Evolutionary conservation across 2,113 vertebrate genomes (phyloP).

Genomic region (Pterophyllum scalare): DNA sequence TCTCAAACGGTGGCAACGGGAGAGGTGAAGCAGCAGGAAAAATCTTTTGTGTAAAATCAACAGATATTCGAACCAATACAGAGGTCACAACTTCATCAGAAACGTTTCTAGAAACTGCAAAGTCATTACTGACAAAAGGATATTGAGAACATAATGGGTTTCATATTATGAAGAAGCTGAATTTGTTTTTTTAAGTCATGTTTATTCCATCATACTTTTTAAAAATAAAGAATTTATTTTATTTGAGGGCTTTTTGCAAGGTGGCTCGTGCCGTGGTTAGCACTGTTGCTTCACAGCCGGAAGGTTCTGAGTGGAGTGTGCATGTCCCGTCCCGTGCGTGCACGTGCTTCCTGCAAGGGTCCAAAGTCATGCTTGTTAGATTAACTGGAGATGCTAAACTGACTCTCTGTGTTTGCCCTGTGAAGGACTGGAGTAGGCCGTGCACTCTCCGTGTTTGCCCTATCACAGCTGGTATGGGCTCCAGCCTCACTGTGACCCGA

Average conservation of each 20-base stretch:
- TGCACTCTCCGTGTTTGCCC: not conserved
- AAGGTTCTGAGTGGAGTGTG: not conserved
- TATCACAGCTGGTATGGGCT: not conserved
- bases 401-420: not conserved
- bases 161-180: not conserved
- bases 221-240: too few relatives aligned
- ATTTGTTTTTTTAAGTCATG: not conserved
- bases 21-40: slow-evolving; percentile 73
- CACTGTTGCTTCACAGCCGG: not conserved
- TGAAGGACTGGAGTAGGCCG: not conserved
- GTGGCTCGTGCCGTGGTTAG: not conserved
- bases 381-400: not conserved
- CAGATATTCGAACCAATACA: not conserved
- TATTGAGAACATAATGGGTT: not conserved
- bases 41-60: slow-evolving; percentile 76
- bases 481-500: too few relatives aligned
- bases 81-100: not conserved
- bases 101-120: not conserved
- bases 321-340: not conserved
- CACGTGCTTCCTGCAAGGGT: not conserved
- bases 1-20: slow-evolving; percentile 32
- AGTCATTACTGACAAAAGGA: not conserved
- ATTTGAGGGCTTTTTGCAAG: not conserved
- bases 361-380: not conserved
- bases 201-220: not conserved